Conservation (phyloP, 1,140 invertebrate genomes). For the Pararge aegeria region DNA sequence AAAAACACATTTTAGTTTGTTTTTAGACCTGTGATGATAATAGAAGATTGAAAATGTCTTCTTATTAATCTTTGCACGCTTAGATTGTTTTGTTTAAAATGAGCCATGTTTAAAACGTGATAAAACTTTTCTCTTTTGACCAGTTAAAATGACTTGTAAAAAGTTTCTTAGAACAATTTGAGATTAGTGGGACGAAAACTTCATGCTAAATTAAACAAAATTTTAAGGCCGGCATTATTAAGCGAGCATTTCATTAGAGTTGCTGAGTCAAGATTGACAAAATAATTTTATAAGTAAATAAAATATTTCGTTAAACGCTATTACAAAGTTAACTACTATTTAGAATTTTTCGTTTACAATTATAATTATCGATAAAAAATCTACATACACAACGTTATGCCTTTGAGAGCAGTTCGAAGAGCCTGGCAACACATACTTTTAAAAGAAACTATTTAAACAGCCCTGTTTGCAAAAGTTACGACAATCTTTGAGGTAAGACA, state of each 20-base stretch:
- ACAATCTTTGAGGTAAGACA: too few relatives aligned
- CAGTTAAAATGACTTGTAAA: conserved; percentile 5
- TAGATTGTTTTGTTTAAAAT: conserved; percentile 2
- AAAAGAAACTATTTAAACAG: too few relatives aligned
- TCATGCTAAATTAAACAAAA: conserved; percentile 21
- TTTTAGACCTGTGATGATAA: not conserved
- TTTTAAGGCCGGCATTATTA: conserved; percentile 11
- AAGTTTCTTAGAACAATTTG: conserved; percentile 22
- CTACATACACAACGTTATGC: too few relatives aligned
- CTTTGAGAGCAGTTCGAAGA: too few relatives aligned
- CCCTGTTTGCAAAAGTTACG: too few relatives aligned
- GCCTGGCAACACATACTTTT: too few relatives aligned
- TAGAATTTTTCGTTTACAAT: too few relatives aligned
- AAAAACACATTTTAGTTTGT: too few relatives aligned
- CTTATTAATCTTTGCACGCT: not conserved
- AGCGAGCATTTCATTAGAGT: conserved; percentile 2
- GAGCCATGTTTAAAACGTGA: not conserved
- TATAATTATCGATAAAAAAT: too few relatives aligned
- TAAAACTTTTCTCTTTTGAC: conserved; percentile 10
- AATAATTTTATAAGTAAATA: conserved; percentile 2
- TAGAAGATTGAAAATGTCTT: not conserved
- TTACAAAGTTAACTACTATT: not conserved
- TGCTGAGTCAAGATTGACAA: conserved; percentile 6
- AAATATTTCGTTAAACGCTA: conserved; percentile 2
- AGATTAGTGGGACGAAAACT: conserved; percentile 10